These are phyloP conservation scores for Myoxocephalus aenaeus DNA, from an alignment of 2,797 vertebrate species.

Conservation along the genomic window DNA sequence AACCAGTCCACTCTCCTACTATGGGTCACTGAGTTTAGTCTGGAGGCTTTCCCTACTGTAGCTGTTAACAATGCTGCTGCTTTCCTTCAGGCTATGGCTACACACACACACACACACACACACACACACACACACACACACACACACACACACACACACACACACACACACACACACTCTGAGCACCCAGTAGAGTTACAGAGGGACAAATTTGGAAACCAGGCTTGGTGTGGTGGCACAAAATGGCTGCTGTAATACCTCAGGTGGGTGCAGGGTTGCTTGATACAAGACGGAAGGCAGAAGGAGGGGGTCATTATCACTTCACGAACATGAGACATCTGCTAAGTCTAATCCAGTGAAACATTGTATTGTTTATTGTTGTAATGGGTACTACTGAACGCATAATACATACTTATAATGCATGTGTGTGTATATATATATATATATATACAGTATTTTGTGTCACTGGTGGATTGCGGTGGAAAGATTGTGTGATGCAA, in stretches of 20 bases:
- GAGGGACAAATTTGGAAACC: conserved; percentile 64
- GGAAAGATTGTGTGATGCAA: conserved; percentile 71
- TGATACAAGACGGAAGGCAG: conserved; percentile 30
- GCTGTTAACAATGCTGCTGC: conserved; percentile 80
- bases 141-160: background rate
- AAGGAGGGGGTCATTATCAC: conserved; percentile 27
- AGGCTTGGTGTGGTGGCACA: conserved; percentile 50
- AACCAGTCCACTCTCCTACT: conserved; percentile 82
- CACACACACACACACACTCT: background rate
- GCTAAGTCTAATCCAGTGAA: conserved; percentile 5
- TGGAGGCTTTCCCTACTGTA: conserved; percentile 85
- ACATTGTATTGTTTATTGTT: background rate
- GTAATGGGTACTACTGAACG: background rate
- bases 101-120: background rate
- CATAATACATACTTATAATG: background rate
- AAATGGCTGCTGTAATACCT: conserved; percentile 61
- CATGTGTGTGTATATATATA: too few species aligned
- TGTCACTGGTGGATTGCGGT: conserved; percentile 51
- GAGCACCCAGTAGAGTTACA: conserved; percentile 55
- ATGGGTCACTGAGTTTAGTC: conserved; percentile 87
- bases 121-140: background rate
- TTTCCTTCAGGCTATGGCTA: conserved; percentile 71
- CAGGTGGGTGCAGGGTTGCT: conserved; percentile 41
- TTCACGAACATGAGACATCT: background rate
- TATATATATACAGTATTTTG: conserved; percentile 28